Percentiles rank a stretch among this genome's conserved stretches.
phyloP scores from a whole-genome alignment of 2,113 vertebrate genomes.

The Phrynosoma blainvillii region DNA sequence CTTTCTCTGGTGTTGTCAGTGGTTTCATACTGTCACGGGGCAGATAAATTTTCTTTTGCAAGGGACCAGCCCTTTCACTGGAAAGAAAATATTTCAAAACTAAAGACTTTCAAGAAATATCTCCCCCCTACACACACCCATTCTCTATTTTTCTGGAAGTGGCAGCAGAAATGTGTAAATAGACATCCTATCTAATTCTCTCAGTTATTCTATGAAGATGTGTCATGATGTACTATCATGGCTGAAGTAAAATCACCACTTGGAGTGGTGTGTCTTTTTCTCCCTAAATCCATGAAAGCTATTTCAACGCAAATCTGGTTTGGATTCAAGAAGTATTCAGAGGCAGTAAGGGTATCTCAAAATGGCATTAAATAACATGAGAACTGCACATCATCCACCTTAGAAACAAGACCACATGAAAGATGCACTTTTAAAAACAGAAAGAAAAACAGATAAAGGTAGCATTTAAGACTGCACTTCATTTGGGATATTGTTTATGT shows the following conservation, averaged over 20 bases:
- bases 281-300: conserved; percentile 52
- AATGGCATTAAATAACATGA: conserved; percentile 58
- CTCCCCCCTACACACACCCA: conserved; percentile 26
- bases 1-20: conserved; percentile 49
- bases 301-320: conserved; percentile 27
- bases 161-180: conserved; percentile 67
- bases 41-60: conserved; percentile 54
- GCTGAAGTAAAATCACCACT: conserved; percentile 60
- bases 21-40: conserved; percentile 45
- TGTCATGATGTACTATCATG: conserved; percentile 71
- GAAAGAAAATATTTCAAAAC: conserved; percentile 64
- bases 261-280: conserved; percentile 51
- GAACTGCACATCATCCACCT: conserved; percentile 51
- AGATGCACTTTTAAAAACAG: conserved; percentile 55
- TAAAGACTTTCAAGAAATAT: conserved; percentile 68
- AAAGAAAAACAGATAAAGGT: conserved; percentile 33
- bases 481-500: conserved; percentile 49
- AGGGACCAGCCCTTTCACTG: conserved; percentile 54
- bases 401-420: conserved; percentile 54
- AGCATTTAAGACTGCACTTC: conserved; percentile 52
- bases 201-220: conserved; percentile 57
- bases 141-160: conserved; percentile 65
- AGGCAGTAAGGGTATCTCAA: conserved; percentile 63
- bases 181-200: conserved; percentile 55
- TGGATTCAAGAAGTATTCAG: conserved; percentile 57